Evolutionary conservation across 1,140 invertebrate genomes (phyloP).

Genomic region (Lordiphosa stackelbergi): DNA sequence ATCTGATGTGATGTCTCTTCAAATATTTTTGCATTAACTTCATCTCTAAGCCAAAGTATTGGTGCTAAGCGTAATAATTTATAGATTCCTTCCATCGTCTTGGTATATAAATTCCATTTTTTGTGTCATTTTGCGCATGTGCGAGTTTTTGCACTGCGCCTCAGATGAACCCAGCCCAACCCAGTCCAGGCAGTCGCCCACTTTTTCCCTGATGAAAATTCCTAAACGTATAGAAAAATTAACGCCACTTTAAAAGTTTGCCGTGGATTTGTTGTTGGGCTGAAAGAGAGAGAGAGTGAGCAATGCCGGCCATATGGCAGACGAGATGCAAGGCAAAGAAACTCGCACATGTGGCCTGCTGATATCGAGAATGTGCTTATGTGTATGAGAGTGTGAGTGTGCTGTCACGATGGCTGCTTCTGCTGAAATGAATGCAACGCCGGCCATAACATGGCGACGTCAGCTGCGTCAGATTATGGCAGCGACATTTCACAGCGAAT

Average conservation of each 20-base stretch:
- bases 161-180: not conserved
- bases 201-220: conserved; percentile 32
- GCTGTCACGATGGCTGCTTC: conserved; percentile 29
- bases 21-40: no score
- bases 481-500: conserved; percentile 4
- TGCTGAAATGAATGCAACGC: conserved; percentile 39
- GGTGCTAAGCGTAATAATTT: no score
- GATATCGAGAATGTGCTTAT: conserved; percentile 14
- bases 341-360: conserved; percentile 23
- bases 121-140: conserved; percentile 44
- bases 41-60: no score
- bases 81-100: conserved; percentile 14
- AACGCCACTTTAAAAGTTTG: conserved; percentile 37
- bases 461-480: conserved; percentile 14
- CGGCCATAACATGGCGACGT: conserved; percentile 19
- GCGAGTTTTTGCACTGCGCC: conserved; percentile 25
- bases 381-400: conserved; percentile 14
- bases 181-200: conserved; percentile 24
- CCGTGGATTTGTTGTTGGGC: conserved; percentile 14
- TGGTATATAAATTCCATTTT: conserved; percentile 3
- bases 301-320: conserved; percentile 26
- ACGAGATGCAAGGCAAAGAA: conserved; percentile 21
- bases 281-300: not conserved
- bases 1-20: no score
- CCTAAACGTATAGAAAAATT: conserved; percentile 22